Evolutionary conservation across 2,797 vertebrate genomes (phyloP).

Genomic region (Gouania willdenowi): DNA sequence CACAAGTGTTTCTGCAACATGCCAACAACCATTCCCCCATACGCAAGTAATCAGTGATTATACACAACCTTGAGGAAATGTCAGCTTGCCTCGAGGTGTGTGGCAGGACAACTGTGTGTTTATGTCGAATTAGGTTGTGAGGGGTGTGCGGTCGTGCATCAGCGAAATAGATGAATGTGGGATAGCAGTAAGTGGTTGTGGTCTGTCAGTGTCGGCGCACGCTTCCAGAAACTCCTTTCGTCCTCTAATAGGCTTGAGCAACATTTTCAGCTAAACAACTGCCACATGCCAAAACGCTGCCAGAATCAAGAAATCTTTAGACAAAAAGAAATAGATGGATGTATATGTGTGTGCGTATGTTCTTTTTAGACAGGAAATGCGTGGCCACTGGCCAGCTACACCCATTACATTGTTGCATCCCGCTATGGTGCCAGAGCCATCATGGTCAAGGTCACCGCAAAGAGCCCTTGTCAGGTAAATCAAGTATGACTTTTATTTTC

Average conservation of each 20-base stretch:
- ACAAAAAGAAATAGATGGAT: too few species aligned
- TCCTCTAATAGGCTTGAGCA: constrained; percentile 67
- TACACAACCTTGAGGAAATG: constrained; percentile 59
- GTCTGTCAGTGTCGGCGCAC: constrained; percentile 48
- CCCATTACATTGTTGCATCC: constrained; percentile 32
- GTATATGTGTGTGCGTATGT: too few species aligned
- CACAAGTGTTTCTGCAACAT: constrained; percentile 26
- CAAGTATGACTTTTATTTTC: constrained; percentile 73
- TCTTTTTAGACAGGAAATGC: constrained; percentile 24
- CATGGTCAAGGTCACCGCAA: constrained; percentile 67
- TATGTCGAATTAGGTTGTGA: constrained; percentile 11
- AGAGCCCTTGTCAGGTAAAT: constrained; percentile 73
- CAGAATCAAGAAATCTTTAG: constrained; percentile 56
- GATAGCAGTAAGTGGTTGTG: constrained; percentile 22
- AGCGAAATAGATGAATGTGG: background rate
- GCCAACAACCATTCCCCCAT: constrained; percentile 40
- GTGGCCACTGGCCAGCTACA: too few species aligned
- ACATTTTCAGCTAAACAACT: constrained; percentile 57
- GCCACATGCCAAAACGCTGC: constrained; percentile 51
- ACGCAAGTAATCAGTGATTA: constrained; percentile 49
- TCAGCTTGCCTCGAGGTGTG: constrained; percentile 32
- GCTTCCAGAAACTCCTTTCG: constrained; percentile 55
- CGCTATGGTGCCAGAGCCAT: constrained; percentile 12
- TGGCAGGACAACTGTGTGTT: constrained; percentile 9
- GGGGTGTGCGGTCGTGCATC: constrained; percentile 27